phyloP scores from a whole-genome alignment of 2,113 vertebrate genomes.

The Oenanthe oenanthe region DNA sequence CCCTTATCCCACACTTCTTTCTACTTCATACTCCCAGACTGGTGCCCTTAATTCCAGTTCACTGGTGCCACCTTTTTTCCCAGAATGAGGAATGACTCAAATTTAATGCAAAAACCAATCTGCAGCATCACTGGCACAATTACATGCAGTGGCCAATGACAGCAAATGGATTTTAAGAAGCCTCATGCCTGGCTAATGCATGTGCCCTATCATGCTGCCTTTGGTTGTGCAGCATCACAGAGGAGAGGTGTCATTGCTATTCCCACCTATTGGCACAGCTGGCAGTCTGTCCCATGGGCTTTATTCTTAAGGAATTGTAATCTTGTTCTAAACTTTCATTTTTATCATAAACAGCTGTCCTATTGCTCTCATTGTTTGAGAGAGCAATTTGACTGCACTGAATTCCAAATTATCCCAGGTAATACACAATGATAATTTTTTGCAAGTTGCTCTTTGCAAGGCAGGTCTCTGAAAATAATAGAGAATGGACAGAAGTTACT shows the following conservation, averaged over 20 bases:
- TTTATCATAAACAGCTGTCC: neutral
- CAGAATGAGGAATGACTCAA: conserved; percentile 24
- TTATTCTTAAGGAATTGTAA: neutral
- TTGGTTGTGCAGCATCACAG: neutral
- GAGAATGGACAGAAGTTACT: neutral
- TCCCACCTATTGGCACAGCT: neutral
- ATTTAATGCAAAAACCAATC: conserved; percentile 36
- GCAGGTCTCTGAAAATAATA: neutral
- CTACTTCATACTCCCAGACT: neutral
- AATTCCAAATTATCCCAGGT: neutral
- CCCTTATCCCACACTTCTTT: neutral
- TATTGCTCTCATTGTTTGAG: neutral
- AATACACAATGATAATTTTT: neutral
- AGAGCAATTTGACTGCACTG: neutral
- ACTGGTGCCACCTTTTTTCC: neutral
- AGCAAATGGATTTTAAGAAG: neutral
- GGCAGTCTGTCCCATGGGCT: neutral
- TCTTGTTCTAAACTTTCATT: neutral
- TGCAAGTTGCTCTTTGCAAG: neutral
- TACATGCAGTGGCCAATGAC: neutral
- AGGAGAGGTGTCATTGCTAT: accelerated
- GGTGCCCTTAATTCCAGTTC: neutral
- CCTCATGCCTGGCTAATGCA: neutral
- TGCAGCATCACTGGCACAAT: neutral
- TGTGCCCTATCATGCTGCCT: neutral